These are phyloP conservation scores for Lucifuga dentata DNA, from an alignment of 2,113 vertebrate species.

Conservation along the genomic window DNA sequence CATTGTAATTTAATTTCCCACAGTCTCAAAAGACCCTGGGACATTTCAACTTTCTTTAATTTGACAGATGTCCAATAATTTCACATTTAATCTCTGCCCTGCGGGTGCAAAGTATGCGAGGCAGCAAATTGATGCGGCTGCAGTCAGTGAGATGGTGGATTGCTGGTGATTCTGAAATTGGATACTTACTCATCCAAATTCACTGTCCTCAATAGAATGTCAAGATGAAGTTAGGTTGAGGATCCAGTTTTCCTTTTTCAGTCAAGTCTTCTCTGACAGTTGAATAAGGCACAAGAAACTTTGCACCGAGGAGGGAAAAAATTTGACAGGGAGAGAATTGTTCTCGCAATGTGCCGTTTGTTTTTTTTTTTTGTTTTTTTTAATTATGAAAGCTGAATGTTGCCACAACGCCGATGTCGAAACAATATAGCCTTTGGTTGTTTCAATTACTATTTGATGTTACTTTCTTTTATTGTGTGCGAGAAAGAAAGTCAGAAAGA, in stretches of 20 bases:
- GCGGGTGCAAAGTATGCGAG: constrained; percentile 57
- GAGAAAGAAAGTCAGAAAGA: not conserved
- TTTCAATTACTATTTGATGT: not conserved
- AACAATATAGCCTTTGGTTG: not conserved
- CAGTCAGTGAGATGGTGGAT: constrained; percentile 64
- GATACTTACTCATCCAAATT: constrained; percentile 75
- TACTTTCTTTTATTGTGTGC: not conserved
- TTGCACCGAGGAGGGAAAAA: not conserved
- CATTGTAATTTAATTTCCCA: constrained; percentile 68
- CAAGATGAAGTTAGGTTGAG: constrained; percentile 39
- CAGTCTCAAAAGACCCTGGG: constrained; percentile 65
- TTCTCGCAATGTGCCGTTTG: not conserved
- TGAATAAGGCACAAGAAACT: constrained; percentile 35
- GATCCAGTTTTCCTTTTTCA: constrained; percentile 21
- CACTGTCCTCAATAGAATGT: constrained; percentile 71
- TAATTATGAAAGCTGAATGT: not conserved
- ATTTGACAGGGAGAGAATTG: not conserved
- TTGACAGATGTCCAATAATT: constrained; percentile 81
- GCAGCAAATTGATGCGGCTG: constrained; percentile 68
- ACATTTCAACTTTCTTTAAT: constrained; percentile 75
- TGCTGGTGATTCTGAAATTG: constrained; percentile 71
- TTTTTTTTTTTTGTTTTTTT: too few relatives aligned
- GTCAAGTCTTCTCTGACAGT: constrained; percentile 36
- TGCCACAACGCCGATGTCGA: not conserved
- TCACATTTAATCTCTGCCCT: constrained; percentile 73